Base-by-base conservation (phyloP, 2,888 invertebrate species). In the Auanema freiburgensis region DNA sequence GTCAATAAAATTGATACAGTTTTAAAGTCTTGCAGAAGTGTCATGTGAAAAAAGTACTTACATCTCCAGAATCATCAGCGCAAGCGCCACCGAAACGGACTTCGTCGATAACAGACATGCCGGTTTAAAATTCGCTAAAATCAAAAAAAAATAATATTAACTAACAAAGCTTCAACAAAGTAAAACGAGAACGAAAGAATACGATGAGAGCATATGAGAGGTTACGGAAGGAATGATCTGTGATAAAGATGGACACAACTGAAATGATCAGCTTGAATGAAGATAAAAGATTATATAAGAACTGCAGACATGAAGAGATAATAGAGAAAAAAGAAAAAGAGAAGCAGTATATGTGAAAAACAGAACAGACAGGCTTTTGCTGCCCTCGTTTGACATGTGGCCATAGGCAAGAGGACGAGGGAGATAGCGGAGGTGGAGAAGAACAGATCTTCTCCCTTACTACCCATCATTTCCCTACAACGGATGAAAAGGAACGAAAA, bases 61-160 rank as follows among this genome's bases (percentile, higher is more conserved):
- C 67, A 53, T 65, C 67, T 41, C 58, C 70, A 18, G 18, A 76
- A 42, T 71, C 78, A 59, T 76, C 77, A 57, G 70, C 76, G 52
- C 65, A 66, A 8, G 75, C 66, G 16, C 79, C 77, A 53, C 76
- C 77, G 63, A 66, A 75, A 60, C 79, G 76, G 42, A 66, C 66
- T 42, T 67, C 71, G 57, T 74, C 75, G 55, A 65, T 60, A 14
- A 46, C 65, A 56, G 61, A 60, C 56, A 63, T 52, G 65, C 64
- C 62, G 16, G 11, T 53, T 18, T 24, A n/a, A n/a, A n/a, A 58
- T n/a, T 49, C 23, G 49, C 33, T 58, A 41, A 42, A 42, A 40
- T n/a, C 33, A 33, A 33, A 33, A 33, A 33, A 33, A 33, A 42
- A 21, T 63, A 43, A 11, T 21, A 12, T 50, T 42, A 49, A 23